phyloP scores from a whole-genome alignment of 2,797 vertebrate species.

The Pogonophryne albipinna region DNA sequence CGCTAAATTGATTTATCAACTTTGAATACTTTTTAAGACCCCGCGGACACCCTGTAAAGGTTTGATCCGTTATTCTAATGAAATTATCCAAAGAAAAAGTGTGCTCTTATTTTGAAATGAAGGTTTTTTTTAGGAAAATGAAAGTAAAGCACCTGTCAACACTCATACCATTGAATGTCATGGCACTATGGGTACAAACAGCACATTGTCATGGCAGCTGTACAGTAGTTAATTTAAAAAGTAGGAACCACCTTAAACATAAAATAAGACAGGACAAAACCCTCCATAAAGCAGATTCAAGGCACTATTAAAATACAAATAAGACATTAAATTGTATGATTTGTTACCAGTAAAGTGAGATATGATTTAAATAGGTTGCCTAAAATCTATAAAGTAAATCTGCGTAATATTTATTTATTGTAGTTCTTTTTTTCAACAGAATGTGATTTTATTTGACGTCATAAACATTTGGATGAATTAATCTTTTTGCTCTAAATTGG shows the following conservation, averaged over 20 bases:
- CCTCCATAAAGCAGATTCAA: neutral
- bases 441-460: neutral
- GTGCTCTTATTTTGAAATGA: constrained; percentile 8
- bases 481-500: neutral
- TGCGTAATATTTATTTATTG: too few species aligned
- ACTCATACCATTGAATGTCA: neutral
- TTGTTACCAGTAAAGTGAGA: neutral
- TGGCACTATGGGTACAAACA: neutral
- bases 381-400: neutral
- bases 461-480: neutral
- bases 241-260: neutral
- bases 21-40: too few species aligned
- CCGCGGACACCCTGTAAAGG: neutral
- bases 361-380: neutral
- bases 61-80: constrained; percentile 2
- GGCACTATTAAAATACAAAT: neutral
- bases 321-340: constrained; percentile 2
- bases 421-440: neutral
- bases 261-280: neutral
- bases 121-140: neutral
- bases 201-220: neutral
- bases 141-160: neutral
- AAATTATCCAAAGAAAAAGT: neutral
- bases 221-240: neutral
- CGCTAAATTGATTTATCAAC: too few species aligned